These are phyloP conservation scores for Ptilonorhynchus violaceus DNA, from an alignment of 2,113 vertebrate species.

Conservation along the genomic window DNA sequence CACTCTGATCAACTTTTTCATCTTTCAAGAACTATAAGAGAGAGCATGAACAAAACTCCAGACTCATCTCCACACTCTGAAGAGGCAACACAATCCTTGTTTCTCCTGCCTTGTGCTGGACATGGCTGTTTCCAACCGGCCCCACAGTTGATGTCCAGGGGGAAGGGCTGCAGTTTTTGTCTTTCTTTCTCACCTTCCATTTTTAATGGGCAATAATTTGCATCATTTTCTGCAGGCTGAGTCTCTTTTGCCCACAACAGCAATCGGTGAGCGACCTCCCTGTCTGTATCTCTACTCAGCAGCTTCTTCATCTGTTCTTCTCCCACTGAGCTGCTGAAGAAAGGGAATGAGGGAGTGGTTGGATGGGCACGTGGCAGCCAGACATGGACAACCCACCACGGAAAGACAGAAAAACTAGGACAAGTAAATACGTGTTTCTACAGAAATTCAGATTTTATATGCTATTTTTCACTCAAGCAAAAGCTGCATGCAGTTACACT, in stretches of 20 bases:
- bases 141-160: neutral
- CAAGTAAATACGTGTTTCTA: neutral
- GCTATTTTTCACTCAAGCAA: neutral
- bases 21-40: neutral
- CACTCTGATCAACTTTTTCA: no score
- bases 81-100: neutral
- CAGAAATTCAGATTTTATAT: neutral
- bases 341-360: no score
- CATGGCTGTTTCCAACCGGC: neutral
- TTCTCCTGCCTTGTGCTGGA: neutral
- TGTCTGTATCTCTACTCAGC: no score
- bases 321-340: neutral
- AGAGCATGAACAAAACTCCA: neutral
- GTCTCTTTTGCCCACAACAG: neutral
- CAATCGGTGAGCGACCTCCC: no score
- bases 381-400: neutral
- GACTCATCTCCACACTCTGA: no score
- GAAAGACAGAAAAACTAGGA: neutral
- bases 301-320: no score
- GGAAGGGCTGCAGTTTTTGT: neutral
- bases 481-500: neutral
- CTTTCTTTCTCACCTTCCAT: neutral
- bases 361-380: neutral
- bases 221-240: neutral
- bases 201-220: neutral